Base-by-base conservation (phyloP, 2,113 vertebrate species). In the Guaruba guarouba region DNA sequence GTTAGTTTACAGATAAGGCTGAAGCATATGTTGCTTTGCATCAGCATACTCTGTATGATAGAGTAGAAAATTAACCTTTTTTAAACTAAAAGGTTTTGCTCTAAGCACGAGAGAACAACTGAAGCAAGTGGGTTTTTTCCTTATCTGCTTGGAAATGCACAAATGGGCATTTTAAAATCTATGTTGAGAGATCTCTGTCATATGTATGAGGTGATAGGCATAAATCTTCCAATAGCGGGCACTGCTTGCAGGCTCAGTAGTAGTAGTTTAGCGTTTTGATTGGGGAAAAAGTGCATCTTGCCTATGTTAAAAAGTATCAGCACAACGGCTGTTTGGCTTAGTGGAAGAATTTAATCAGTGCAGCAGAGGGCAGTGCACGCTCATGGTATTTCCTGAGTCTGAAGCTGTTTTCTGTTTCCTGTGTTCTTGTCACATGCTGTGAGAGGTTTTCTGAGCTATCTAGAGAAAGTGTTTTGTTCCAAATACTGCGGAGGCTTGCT, bases 301-400 rank as follows among this genome's bases (percentile, higher is more conserved):
- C 9, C 12, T 44, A 0, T 24, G 8, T 51, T 43, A 17, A 46
- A 22, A 59, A 52, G 18, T 51, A 43, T 22, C 9, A 35, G 16
- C 23, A 29, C 3, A 1, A 2, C 19, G 9, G 8, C 23, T 33
- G 3, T 51, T 57, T 9, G 22, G 13, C 19, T 48, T 57, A 6
- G 17, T 64, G 16, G 17, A 68, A 73, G 67, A 66, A 31, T 69
- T 44, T 33, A 31, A 4, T 10, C 28, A 71, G 48, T 83, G 48
- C 98, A 97, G 96, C 95, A 98, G 98, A 95, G 96, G 98, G 97
- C 95, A 79, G 92, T 49, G 13, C 74, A 22, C 31, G 33, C 54
- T 95, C 92, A 94, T 16, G 0, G 5, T 49, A 93, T 33, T 11
- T 62, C 44, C 43, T 17, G 15, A 73, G 5, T 19, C 25, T 77